Evolutionary conservation across 2,888 invertebrate species (phyloP).

Genomic region (Phyllotreta striolata): DNA sequence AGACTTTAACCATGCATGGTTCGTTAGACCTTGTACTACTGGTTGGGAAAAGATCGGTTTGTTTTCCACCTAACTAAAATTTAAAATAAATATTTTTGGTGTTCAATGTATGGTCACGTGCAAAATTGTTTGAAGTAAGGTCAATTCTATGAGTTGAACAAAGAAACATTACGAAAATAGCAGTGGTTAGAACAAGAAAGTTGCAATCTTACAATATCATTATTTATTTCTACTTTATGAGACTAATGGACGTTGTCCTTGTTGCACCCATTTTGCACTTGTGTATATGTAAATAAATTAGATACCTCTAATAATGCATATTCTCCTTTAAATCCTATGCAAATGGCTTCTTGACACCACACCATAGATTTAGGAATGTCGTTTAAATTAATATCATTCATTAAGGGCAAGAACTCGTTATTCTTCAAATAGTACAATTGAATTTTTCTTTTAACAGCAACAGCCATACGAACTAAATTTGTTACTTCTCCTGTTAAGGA

Average conservation of each 20-base stretch:
- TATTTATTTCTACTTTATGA: too few species aligned
- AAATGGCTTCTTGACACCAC: constrained; percentile 86
- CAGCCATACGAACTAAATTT: constrained; percentile 83
- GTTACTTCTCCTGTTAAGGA: constrained; percentile 78
- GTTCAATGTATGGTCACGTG: too few species aligned
- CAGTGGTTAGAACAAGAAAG: too few species aligned
- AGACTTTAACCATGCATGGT: constrained; percentile 82
- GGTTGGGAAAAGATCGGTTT: constrained; percentile 85
- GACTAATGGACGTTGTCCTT: too few species aligned
- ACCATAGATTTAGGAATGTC: constrained; percentile 83
- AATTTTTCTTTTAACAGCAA: constrained; percentile 84
- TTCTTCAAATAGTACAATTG: constrained; percentile 91
- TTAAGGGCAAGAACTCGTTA: constrained; percentile 77
- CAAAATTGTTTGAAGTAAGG: too few species aligned
- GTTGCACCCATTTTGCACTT: too few species aligned
- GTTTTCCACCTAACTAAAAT: constrained; percentile 64
- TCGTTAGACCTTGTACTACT: constrained; percentile 81
- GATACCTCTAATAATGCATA: constrained; percentile 50
- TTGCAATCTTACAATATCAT: too few species aligned
- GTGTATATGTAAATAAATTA: too few species aligned
- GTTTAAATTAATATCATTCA: constrained; percentile 77
- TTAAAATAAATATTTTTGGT: not conserved
- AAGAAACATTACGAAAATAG: too few species aligned
- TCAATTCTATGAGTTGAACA: too few species aligned
- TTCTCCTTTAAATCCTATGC: constrained; percentile 84